Percentiles rank a stretch among this genome's conserved stretches.
These are phyloP conservation scores for Odontothrips loti DNA, from an alignment of 2,888 invertebrate genomes.

Conservation along the genomic window DNA sequence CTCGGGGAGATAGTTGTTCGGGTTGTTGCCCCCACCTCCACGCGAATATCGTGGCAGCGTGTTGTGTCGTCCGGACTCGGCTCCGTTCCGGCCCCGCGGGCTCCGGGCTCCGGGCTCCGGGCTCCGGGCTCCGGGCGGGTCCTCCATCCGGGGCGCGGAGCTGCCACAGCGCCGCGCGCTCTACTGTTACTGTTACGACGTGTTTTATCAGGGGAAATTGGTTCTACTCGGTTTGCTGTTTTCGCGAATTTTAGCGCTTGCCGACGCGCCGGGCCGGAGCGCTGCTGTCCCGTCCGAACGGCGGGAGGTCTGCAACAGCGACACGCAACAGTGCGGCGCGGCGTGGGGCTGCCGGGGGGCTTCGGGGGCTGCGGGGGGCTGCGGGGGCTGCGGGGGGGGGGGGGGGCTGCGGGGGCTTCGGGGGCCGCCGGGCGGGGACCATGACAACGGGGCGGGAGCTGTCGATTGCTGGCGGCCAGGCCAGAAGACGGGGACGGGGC, in stretches of 20 bases:
- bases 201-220: constrained; percentile 6
- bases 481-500: neutral
- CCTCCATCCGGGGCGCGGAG: too few species aligned
- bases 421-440: too few species aligned
- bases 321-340: neutral
- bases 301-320: neutral
- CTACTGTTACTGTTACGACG: neutral
- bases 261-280: neutral
- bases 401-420: neutral
- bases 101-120: too few species aligned
- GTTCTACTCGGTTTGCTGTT: constrained; percentile 1
- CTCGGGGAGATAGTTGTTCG: neutral
- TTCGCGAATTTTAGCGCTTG: neutral
- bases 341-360: neutral
- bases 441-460: too few species aligned
- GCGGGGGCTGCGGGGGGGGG: neutral
- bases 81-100: too few species aligned
- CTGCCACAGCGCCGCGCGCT: too few species aligned
- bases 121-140: too few species aligned
- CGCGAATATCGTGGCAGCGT: too few species aligned
- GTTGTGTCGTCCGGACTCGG: too few species aligned
- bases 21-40: neutral
- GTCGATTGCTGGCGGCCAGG: too few species aligned
- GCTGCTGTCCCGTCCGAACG: too few species aligned
- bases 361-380: neutral